These are phyloP conservation scores for Notamacropus eugenii DNA, from an alignment of 2,797 vertebrate species.

Conservation along the genomic window DNA sequence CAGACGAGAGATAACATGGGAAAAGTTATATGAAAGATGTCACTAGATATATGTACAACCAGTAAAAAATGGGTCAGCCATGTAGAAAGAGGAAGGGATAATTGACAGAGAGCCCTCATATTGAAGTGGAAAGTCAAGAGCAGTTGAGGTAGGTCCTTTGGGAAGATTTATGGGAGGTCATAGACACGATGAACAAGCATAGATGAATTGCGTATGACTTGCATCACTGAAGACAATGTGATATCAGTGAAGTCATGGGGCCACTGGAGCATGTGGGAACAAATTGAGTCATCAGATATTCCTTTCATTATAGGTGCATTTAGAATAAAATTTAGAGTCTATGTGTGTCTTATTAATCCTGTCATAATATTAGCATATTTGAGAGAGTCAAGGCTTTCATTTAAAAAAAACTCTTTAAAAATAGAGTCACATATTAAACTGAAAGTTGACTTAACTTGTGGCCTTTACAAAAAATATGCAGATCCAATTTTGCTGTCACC, in stretches of 20 bases:
- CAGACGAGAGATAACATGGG: background rate
- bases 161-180: background rate
- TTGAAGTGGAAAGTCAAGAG: background rate
- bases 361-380: background rate
- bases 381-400: background rate
- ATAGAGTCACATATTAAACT: background rate
- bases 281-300: background rate
- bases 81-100: background rate
- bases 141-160: background rate
- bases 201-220: background rate
- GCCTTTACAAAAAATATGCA: conserved; percentile 7
- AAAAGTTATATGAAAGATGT: background rate
- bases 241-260: background rate
- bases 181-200: background rate
- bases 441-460: background rate
- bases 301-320: background rate
- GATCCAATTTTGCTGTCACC: background rate
- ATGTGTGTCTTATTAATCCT: background rate
- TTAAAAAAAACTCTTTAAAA: background rate
- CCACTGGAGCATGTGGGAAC: background rate
- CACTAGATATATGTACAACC: background rate
- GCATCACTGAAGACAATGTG: background rate
- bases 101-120: background rate
- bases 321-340: background rate
- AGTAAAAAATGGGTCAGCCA: background rate